A percentile compares a stretch with the other conserved stretches of the same genome.
Evolutionary conservation across 1,140 invertebrate species (phyloP).

Genomic region (Dreissena rostriformis): DNA sequence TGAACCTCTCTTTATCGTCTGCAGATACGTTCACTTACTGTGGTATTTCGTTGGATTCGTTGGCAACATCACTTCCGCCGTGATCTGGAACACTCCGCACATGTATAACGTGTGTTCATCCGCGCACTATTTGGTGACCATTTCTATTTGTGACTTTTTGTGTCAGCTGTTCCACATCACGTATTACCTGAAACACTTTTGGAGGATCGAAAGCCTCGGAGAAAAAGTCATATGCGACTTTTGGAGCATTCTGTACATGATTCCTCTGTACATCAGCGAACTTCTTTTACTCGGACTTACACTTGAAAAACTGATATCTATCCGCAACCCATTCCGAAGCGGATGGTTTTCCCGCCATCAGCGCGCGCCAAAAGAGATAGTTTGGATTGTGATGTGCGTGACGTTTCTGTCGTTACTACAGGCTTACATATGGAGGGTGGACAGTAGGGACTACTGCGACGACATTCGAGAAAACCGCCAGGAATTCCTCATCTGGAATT

Average conservation of each 20-base stretch:
- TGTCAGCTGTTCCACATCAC: slow-evolving; percentile 61
- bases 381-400: slow-evolving; percentile 58
- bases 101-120: slow-evolving; percentile 71
- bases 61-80: slow-evolving; percentile 73
- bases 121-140: slow-evolving; percentile 61
- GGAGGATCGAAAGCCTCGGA: slow-evolving; percentile 58
- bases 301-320: slow-evolving; percentile 95
- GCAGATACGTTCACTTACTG: slow-evolving; percentile 42
- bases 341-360: slow-evolving; percentile 63
- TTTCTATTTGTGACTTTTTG: slow-evolving; percentile 60
- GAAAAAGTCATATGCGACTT: slow-evolving; percentile 58
- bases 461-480: slow-evolving; percentile 35
- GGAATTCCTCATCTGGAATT: slow-evolving; percentile 66
- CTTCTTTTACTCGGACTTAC: slow-evolving; percentile 88
- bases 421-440: slow-evolving; percentile 70
- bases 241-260: slow-evolving; percentile 68
- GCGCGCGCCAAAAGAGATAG: slow-evolving; percentile 65
- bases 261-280: slow-evolving; percentile 68
- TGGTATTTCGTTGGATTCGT: slow-evolving; percentile 75
- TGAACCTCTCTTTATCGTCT: slow-evolving; percentile 9
- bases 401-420: slow-evolving; percentile 63
- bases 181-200: slow-evolving; percentile 64
- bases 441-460: slow-evolving; percentile 54
- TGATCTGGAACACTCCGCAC: slow-evolving; percentile 71
- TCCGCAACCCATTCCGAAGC: slow-evolving; percentile 93